Evolutionary conservation across 53 echinoderm and acorn worm genomes (phyloP).

Genomic region (Paracentrotus lividus): DNA sequence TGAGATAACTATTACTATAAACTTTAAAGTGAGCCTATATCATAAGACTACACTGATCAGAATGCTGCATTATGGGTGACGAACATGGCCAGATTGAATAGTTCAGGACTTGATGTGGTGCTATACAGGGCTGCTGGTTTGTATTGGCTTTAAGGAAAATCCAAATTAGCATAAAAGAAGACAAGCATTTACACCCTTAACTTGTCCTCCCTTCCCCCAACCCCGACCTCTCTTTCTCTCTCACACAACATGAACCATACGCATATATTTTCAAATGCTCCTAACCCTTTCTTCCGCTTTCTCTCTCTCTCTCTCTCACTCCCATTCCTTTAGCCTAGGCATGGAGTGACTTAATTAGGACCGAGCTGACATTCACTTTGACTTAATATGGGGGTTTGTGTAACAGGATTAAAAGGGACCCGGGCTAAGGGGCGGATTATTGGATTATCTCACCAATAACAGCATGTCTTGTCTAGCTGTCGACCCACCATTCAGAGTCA

Average conservation of each 20-base stretch:
- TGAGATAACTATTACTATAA: too few relatives aligned
- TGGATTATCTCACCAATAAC: constrained; percentile 48
- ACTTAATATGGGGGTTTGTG: constrained; percentile 22
- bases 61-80: too few relatives aligned
- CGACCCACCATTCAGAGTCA: neutral
- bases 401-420: constrained; percentile 50
- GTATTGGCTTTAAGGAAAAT: too few relatives aligned
- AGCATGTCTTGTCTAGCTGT: constrained; percentile 50
- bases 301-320: neutral
- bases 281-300: neutral
- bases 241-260: neutral
- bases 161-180: too few relatives aligned
- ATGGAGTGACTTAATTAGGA: constrained; percentile 25
- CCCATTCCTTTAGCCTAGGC: neutral
- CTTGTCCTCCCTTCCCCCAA: neutral
- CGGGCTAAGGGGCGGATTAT: constrained; percentile 11
- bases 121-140: too few relatives aligned
- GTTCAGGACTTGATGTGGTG: too few relatives aligned
- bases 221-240: neutral
- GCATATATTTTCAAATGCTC: neutral
- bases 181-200: too few relatives aligned
- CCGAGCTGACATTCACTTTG: constrained; percentile 14
- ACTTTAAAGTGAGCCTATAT: too few relatives aligned
- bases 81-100: too few relatives aligned
- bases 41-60: too few relatives aligned